Base-by-base conservation (phyloP, 2,888 invertebrate species). In the Onchidella celtica region DNA sequence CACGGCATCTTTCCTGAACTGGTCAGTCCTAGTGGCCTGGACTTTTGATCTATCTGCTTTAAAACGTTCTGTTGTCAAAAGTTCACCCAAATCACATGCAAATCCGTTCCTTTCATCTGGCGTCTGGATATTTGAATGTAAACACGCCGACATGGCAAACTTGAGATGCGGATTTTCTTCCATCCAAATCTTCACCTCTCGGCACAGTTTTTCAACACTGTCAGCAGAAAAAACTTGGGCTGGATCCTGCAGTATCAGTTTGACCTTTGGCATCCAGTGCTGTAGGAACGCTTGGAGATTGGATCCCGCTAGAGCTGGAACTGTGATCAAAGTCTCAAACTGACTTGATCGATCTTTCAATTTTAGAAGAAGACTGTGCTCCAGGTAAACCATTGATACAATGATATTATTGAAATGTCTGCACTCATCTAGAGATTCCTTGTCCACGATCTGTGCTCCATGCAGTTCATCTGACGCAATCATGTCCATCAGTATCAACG, bases 11-110 rank as follows among this genome's bases (percentile, higher is more conserved):
- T n/a, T n/a, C n/a, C n/a, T n/a, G n/a, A n/a, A n/a, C n/a, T n/a
- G n/a, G n/a, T n/a, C n/a, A n/a, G n/a, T n/a, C n/a, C n/a, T n/a
- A n/a, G n/a, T n/a, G n/a, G n/a, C n/a, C n/a, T n/a, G n/a, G n/a
- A n/a, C n/a, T n/a, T n/a, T n/a, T n/a, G n/a, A n/a, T n/a, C n/a
- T n/a, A n/a, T n/a, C n/a, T 27, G 86, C 73, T 34, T 79, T 66
- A 57, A 89, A 85, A 0, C 88, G 59, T 27, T 83, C 80, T 11
- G 70, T 55, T 4, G 38, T 38, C n/a, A 83, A 69, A 17, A 83
- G 76, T 24, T 83, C 79, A 36, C 80, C 76, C 0, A 83, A 47
- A 69, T 83, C 83, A 11, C 79, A 40, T 29, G 76, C 80, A 27
- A 59, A 63, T 3, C 34, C 40, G 3, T 76, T 79, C 36, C 34